Evolutionary conservation across 2,113 vertebrate species (phyloP), one percentile per base, ranked within the genome.

Genomic region (Albula goreensis): DNA sequence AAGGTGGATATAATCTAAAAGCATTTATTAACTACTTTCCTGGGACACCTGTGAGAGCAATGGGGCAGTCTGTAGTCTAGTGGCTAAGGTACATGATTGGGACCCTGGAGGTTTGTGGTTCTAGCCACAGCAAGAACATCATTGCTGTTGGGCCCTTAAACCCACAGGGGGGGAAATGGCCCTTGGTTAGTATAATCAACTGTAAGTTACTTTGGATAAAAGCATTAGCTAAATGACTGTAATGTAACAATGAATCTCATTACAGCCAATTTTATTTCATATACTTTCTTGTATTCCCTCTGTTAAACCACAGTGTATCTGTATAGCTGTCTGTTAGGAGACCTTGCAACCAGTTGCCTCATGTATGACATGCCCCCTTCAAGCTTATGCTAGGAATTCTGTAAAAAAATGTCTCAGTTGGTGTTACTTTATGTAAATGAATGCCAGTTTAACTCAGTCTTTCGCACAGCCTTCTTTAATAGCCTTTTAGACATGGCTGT

Each of bases 11-110:
- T 92, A 86, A 93, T 87, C 79, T 31, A 86, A 86, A 89, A 88
- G 88, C 91, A 90, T 89, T 91, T 93, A 91, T 91, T 88, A 90
- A 90, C 88, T 89, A 89, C 83, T 25, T 83, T 86, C 87, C 80
- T 82, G 90, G 87, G 85, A 82, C 86, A 84, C 88, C 88, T 90
- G 90, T 88, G 86, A 90, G 87, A 90, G 89, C 86, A 41, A 41
- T 41, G 31, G 31, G 31, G 31, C 31, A 41, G 31, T 1, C 31
- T 41, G 31, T 41, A 41, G 31, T 41, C 31, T 41, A 41, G 31
- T 41, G 31, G 31, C 31, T 41, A 41, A 41, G 31, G 31, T 41
- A 41, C 31, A 41, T 41, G 31, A 41, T 41, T 41, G 0, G 31
- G 31, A 41, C 31, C 31, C 31, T 41, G 31, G 31, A 41, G 31